Evolutionary conservation across 2,113 vertebrate genomes (phyloP).

Genomic region (Chaetodon auriga): DNA sequence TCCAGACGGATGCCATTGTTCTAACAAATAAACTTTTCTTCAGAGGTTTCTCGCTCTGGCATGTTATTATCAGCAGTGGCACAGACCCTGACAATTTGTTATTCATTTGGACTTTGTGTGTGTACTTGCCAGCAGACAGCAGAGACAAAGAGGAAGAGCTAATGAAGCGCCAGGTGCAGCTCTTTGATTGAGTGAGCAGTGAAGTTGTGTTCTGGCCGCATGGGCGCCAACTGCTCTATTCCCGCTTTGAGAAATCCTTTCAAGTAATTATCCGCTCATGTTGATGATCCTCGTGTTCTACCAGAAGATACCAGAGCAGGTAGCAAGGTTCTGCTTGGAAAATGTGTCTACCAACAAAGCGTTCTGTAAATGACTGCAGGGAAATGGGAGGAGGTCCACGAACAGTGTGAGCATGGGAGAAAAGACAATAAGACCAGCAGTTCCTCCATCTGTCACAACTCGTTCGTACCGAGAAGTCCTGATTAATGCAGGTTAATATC

Average conservation of each 20-base stretch:
- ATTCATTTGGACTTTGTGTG: slow-evolving; percentile 53
- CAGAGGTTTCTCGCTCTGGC: neutral
- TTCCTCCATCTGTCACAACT: neutral
- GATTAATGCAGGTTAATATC: neutral
- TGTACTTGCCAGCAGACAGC: slow-evolving; percentile 28
- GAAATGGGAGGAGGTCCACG: slow-evolving; percentile 2
- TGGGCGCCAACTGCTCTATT: slow-evolving; percentile 18
- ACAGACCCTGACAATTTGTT: slow-evolving; percentile 48
- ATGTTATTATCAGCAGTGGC: slow-evolving; percentile 56
- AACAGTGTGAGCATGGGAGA: neutral
- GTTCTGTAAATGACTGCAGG: neutral
- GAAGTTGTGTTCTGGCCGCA: slow-evolving; percentile 11
- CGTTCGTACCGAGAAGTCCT: neutral
- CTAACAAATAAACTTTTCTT: slow-evolving; percentile 57
- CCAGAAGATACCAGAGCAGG: neutral
- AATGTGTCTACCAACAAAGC: slow-evolving; percentile 33
- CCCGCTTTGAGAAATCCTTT: slow-evolving; percentile 43
- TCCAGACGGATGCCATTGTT: slow-evolving; percentile 33
- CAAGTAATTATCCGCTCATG: slow-evolving; percentile 28
- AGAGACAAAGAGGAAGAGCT: slow-evolving; percentile 48
- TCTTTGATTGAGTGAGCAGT: slow-evolving; percentile 49
- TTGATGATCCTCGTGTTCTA: slow-evolving; percentile 2
- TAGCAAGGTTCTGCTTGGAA: slow-evolving; percentile 39
- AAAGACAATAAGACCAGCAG: neutral
- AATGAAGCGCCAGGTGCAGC: slow-evolving; percentile 69